Evolutionary conservation across 2,797 vertebrate species (phyloP), one percentile per base, ranked within the genome.

Genomic region (Cynodonichthys magdalenae): DNA sequence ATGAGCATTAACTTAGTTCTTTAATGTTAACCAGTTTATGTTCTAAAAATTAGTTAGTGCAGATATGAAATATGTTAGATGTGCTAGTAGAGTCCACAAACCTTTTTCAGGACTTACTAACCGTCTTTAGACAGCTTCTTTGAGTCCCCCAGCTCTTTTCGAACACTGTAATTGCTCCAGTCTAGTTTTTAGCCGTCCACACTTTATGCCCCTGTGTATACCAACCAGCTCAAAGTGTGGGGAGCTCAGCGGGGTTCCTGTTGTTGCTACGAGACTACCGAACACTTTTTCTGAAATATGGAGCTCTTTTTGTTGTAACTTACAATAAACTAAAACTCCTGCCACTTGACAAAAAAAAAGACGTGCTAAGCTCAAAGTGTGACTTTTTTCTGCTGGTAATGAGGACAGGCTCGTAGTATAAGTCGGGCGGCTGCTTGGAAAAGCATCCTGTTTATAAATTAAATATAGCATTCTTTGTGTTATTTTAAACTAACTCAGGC

Each of bases 251-350:
- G 8, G 49, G 77, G 46, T 19, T 75, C 61, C 79, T 7, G 58
- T 66, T 69, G 84, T 82, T 84, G 84, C 77, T 84, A 79, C 12
- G 79, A 85, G 63, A 84, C 79, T 19, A 17, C 8, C 6, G 0
- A 76, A 71, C 75, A 53, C 53, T 75, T 51, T n/a, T 29, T 51
- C 57, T 74, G 59, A 69, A 62, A 66, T 63, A 50, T 41, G 14
- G 20, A 5, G 0, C 53, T 53, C 59, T 68, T 70, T 24, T 75
- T 72, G 68, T 62, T 70, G 34, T 39, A 60, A 55, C 55, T 67
- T 29, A 18, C 61, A 28, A 48, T 5, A 8, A 61, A 34, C 56
- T 72, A 46, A 45, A 63, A 71, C 59, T 77, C 52, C 19, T 66
- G 58, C 61, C 45, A 59, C 28, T 66, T 0, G 0, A 53, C 52